These are phyloP conservation scores for Papio anubis DNA, from an alignment of 2,113 vertebrate species.

Conservation along the genomic window DNA sequence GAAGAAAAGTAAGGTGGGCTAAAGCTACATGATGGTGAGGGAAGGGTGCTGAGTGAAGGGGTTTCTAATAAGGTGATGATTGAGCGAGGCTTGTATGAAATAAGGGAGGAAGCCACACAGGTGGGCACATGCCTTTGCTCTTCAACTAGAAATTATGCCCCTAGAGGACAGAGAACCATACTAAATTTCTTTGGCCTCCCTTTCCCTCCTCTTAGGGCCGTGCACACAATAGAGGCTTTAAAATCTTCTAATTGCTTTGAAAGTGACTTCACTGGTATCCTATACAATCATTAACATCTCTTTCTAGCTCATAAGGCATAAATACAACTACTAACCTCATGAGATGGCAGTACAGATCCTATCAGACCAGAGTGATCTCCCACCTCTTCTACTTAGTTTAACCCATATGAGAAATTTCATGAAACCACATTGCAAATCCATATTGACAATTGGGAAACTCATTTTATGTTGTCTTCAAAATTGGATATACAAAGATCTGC, in stretches of 20 bases:
- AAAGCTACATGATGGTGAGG: background rate
- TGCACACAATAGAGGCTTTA: background rate
- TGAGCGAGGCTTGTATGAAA: background rate
- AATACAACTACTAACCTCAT: background rate
- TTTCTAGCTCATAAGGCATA: background rate
- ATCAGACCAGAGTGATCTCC: background rate
- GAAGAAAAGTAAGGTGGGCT: background rate
- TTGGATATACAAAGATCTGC: background rate
- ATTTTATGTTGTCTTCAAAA: background rate
- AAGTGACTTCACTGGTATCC: background rate
- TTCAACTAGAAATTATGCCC: background rate
- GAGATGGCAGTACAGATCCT: background rate
- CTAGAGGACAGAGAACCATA: background rate
- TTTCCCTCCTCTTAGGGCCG: background rate
- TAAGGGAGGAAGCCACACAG: rapidly evolving
- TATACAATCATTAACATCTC: background rate
- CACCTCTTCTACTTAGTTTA: background rate
- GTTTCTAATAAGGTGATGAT: background rate
- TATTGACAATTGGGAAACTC: background rate
- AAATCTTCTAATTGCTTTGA: background rate
- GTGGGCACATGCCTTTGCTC: background rate
- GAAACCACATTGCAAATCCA: background rate
- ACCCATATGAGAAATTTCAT: background rate
- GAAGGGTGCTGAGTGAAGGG: background rate
- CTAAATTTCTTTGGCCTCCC: background rate